Evolutionary conservation across 2,797 vertebrate species (phyloP), one percentile per base, ranked within the genome.

Genomic region (Lophius americanus): DNA sequence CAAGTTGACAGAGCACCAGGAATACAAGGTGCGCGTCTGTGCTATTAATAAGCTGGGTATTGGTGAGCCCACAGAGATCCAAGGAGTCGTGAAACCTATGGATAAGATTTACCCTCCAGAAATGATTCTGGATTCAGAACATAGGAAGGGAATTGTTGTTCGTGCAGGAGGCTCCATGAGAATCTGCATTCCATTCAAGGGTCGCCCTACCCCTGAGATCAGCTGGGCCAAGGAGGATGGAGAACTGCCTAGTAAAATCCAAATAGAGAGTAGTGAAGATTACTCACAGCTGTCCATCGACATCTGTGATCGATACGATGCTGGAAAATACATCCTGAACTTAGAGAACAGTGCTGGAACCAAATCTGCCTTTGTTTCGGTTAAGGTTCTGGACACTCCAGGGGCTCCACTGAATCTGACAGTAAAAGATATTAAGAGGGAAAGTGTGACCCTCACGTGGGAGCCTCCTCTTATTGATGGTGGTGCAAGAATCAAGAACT

Each of bases 341-440:
- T 81, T 99, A 67, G 96, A 96, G 93, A 99, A 99, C 70, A 98
- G 95, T 68, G 96, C 96, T 65, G 97, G 97, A 13, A 93, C 92
- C 51, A 99, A 98, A 91, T 96, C 98, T 70, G 97, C 97, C 37
- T 99, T 99, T 91, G 97, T 99, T 36, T 95, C 95, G 51, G 94
- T 99, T 68, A 99, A 95, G 90, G 96, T 99, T 59, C 91, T 99
- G 55, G 98, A 99, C 79, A 98, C 98, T 6, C 98, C 98, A 61
- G 97, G 98, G 66, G 93, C 95, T 49, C 96, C 98, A 13, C 86
- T 95, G 71, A 98, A 97, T 78, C 90, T 99, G 65, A 73, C 84
- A 64, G 95, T 99, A 46, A 98, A 96, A 85, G 98, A 99, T 76
- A 92, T 99, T 67, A 98, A 92, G 86, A 98, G 96, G 84, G 91